Conservation (phyloP, 2,113 vertebrate genomes). For the rabbit (Oryctolagus cuniculus) region mOryCun1.1 NC_091432.1:226293001-226293500, state of each 20-base stretch:
- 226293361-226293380: not conserved
- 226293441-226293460: accelerated
- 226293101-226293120: too few relatives aligned
- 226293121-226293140: too few relatives aligned
- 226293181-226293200: not conserved
- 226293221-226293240: not conserved
- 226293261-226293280: not conserved
- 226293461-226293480: not conserved
- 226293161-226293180: too few relatives aligned
- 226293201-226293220: not conserved
- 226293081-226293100: too few relatives aligned
- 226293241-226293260: not conserved
- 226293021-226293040: too few relatives aligned
- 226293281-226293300: not conserved
- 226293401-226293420: not conserved
- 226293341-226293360: not conserved
- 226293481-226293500: not conserved
- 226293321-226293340: not conserved
- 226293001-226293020: too few relatives aligned
- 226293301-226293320: not conserved
- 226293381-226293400: not conserved
- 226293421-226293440: not conserved
- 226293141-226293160: too few relatives aligned
- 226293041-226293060: too few relatives aligned
- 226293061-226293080: too few relatives aligned